Conservation (phyloP, 1,140 invertebrate species). For the Hyles vespertilio region DNA sequence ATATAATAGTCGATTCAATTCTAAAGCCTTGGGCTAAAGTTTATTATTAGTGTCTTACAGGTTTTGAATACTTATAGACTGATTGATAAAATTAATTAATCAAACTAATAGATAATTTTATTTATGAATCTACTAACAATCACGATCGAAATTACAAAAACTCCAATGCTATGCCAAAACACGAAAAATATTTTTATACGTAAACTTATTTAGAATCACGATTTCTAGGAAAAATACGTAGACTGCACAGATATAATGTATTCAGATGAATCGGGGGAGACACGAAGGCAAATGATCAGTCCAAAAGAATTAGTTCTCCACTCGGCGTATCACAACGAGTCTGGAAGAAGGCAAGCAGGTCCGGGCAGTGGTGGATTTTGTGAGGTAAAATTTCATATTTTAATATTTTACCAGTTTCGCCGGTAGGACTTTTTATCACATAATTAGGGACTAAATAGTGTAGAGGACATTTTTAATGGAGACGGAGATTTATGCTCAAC, state of each 20-base stretch:
- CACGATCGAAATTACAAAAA: no score
- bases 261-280: slow-evolving; percentile 20
- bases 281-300: slow-evolving; percentile 11
- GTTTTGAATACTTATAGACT: not conserved
- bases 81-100: no score
- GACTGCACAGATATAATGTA: slow-evolving; percentile 39
- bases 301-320: slow-evolving; percentile 22
- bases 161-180: no score
- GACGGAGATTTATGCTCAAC: no score
- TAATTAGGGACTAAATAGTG: no score
- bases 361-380: slow-evolving; percentile 35
- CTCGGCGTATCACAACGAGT: slow-evolving; percentile 26
- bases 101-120: no score
- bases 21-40: no score
- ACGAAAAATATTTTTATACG: not conserved
- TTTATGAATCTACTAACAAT: not conserved
- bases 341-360: slow-evolving; percentile 11
- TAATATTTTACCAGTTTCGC: not conserved
- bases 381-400: slow-evolving; percentile 26
- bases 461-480: no score
- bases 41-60: not conserved
- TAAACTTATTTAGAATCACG: not conserved
- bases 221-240: slow-evolving; percentile 34
- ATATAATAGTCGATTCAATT: no score
- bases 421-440: not conserved